These are phyloP conservation scores for Bombyx mori DNA, from an alignment of 1,140 invertebrate species.

Conservation along the genomic window ASM3026992v2 NC_085107.1:13054501-13055000, in stretches of 20 bases:
- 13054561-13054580: not conserved
- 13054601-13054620: not conserved
- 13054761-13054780: conserved; percentile 3
- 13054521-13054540: not conserved
- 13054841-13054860: conserved; percentile 15
- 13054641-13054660: not conserved
- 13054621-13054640: not conserved
- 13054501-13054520: not conserved
- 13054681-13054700: not conserved
- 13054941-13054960: too few relatives aligned
- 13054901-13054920: conserved; percentile 3
- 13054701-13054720: not conserved
- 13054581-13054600: not conserved
- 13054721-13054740: not conserved
- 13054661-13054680: not conserved
- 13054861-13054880: conserved; percentile 13
- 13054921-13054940: too few relatives aligned
- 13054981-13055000: too few relatives aligned
- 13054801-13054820: conserved; percentile 12
- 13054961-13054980: too few relatives aligned
- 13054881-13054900: conserved; percentile 17
- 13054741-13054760: conserved; percentile 3
- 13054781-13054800: conserved; percentile 6
- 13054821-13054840: conserved; percentile 15
- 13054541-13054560: not conserved